A percentile compares a stretch with the other conserved stretches of the same genome.
These are phyloP conservation scores for Myrmophylax atrothorax DNA, from an alignment of 2,113 vertebrate genomes.

Conservation along the genomic window DNA sequence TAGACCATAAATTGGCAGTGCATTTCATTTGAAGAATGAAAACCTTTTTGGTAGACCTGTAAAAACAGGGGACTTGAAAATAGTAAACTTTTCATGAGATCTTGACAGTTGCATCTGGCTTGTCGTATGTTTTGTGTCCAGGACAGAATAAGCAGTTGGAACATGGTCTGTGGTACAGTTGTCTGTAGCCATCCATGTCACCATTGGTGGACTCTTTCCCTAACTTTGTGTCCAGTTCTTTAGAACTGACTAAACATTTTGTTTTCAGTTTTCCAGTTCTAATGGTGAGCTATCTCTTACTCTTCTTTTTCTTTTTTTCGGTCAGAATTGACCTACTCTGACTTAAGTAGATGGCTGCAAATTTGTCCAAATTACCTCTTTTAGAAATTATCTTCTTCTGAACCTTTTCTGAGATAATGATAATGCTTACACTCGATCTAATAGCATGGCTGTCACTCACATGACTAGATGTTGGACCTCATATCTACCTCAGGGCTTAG, in stretches of 20 bases:
- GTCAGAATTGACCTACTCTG: not conserved
- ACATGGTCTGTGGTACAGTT: not conserved
- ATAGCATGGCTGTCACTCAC: not conserved
- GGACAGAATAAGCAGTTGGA: not conserved
- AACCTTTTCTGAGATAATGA: not conserved
- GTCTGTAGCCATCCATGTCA: fast-evolving
- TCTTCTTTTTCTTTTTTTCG: not conserved
- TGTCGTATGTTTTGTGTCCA: not conserved
- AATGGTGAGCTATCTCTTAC: not conserved
- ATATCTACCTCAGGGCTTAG: not conserved
- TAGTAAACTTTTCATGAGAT: not conserved
- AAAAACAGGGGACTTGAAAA: not conserved
- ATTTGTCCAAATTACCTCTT: not conserved
- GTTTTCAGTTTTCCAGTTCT: not conserved
- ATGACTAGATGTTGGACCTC: not conserved
- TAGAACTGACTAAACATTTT: not conserved
- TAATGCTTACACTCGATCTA: not conserved
- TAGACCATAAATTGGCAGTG: not conserved
- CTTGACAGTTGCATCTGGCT: not conserved
- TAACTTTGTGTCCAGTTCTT: not conserved
- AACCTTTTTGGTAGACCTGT: not conserved
- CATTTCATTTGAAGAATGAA: not conserved
- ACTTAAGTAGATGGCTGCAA: not conserved
- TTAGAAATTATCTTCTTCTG: not conserved
- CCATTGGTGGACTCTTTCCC: not conserved